Evolutionary conservation across 2,888 invertebrate genomes (phyloP).

Genomic region (Scaptomyza tumidula): DNA sequence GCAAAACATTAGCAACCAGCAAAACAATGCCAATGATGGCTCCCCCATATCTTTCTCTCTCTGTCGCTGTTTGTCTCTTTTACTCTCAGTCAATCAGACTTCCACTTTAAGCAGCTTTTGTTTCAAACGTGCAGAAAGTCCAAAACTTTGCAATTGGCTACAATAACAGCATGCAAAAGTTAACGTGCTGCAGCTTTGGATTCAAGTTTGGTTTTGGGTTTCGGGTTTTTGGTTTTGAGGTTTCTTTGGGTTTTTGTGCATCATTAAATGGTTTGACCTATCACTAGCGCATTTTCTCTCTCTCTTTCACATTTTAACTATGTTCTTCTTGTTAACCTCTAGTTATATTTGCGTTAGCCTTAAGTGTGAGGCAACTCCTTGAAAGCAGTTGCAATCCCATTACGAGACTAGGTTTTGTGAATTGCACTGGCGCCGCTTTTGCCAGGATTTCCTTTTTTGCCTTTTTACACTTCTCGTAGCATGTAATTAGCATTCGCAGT

Average conservation of each 20-base stretch:
- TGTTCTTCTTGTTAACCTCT: background rate
- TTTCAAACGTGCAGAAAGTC: constrained; percentile 37
- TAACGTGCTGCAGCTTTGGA: constrained; percentile 38
- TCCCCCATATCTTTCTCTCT: background rate
- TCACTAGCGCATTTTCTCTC: background rate
- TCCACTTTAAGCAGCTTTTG: constrained; percentile 53
- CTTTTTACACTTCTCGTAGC: constrained; percentile 52
- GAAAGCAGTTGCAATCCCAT: constrained; percentile 50
- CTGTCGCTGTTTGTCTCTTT: background rate
- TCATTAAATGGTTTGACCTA: constrained; percentile 42
- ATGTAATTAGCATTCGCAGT: constrained; percentile 68
- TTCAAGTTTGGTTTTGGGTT: constrained; percentile 32
- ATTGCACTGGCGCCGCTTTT: constrained; percentile 50
- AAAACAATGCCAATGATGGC: constrained; percentile 29
- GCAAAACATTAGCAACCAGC: constrained; percentile 17
- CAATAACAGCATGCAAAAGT: constrained; percentile 34
- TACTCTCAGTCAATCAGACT: constrained; percentile 14
- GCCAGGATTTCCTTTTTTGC: constrained; percentile 66
- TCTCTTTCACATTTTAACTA: background rate
- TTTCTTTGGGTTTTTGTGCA: constrained; percentile 27
- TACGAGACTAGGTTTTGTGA: constrained; percentile 40
- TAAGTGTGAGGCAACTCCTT: constrained; percentile 26
- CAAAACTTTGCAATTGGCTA: constrained; percentile 22
- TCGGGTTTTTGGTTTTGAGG: constrained; percentile 15
- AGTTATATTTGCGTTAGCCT: constrained; percentile 30